These are phyloP conservation scores for Lepidurus couesii DNA, from an alignment of 1,140 invertebrate genomes.

Conservation along the genomic window DNA sequence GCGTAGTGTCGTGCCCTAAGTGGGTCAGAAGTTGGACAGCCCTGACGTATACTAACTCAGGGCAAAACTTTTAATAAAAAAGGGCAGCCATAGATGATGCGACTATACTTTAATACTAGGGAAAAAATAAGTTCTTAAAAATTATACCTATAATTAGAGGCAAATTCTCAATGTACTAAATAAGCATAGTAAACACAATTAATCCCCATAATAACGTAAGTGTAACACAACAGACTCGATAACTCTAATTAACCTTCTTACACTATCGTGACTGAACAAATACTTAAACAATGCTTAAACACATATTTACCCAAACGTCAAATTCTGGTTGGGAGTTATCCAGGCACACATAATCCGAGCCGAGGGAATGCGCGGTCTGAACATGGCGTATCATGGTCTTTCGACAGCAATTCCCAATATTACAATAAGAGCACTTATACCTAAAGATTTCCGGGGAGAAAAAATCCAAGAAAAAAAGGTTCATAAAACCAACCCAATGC, in stretches of 20 bases:
- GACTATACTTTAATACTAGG: not conserved
- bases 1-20: no score
- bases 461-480: no score
- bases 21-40: no score
- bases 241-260: not conserved
- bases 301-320: conserved; percentile 14
- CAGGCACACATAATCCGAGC: not conserved
- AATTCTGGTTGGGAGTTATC: conserved; percentile 7
- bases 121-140: not conserved
- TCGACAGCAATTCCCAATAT: conserved; percentile 47
- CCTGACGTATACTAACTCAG: no score
- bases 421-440: conserved; percentile 48
- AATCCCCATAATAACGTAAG: not conserved
- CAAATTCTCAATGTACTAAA: not conserved
- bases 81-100: not conserved
- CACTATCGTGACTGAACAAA: not conserved
- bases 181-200: not conserved
- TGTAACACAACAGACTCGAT: not conserved
- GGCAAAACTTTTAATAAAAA: no score
- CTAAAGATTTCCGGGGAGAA: conserved; percentile 47
- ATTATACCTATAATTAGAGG: conserved; percentile 16
- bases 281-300: not conserved
- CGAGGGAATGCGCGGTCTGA: conserved; percentile 51
- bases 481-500: no score
- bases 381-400: conserved; percentile 58